A percentile compares a stretch with the other conserved stretches of the same genome.
Conservation (phyloP, 2,113 vertebrate genomes). For the Tricholaema leucomelas region DNA sequence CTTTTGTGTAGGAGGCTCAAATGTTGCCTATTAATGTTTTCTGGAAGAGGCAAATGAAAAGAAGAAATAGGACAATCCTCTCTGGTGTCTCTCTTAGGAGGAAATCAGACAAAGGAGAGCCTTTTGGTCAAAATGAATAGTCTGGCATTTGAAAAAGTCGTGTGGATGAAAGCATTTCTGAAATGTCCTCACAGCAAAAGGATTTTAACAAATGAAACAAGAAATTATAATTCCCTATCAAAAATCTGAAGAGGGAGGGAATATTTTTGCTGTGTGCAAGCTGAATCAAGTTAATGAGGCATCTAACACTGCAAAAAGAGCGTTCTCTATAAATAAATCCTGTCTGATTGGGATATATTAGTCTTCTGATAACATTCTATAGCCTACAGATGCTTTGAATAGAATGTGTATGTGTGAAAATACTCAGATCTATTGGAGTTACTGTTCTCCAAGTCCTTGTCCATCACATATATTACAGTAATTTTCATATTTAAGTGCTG, state of each 20-base stretch:
- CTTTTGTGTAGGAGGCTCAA: slow-evolving; percentile 61
- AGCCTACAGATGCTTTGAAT: slow-evolving; percentile 84
- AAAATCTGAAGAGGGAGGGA: slow-evolving; percentile 85
- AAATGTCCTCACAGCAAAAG: slow-evolving; percentile 74
- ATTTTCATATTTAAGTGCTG: slow-evolving; percentile 67
- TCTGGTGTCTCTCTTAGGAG: slow-evolving; percentile 47
- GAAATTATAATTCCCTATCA: slow-evolving; percentile 84
- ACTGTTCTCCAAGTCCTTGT: slow-evolving; percentile 68
- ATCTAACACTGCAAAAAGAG: slow-evolving; percentile 84
- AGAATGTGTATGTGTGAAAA: slow-evolving; percentile 78
- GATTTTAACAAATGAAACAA: slow-evolving; percentile 81
- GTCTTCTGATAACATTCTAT: slow-evolving; percentile 85
- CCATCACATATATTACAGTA: slow-evolving; percentile 62
- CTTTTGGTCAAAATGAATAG: slow-evolving; percentile 74
- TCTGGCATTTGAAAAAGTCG: slow-evolving; percentile 68
- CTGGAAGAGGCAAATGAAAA: slow-evolving; percentile 52
- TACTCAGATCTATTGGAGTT: slow-evolving; percentile 73
- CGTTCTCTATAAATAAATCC: slow-evolving; percentile 85
- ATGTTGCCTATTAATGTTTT: slow-evolving; percentile 56
- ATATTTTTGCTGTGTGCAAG: slow-evolving; percentile 85
- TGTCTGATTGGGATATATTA: slow-evolving; percentile 86
- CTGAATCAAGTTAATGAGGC: slow-evolving; percentile 88
- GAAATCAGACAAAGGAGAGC: slow-evolving; percentile 63
- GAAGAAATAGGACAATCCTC: slow-evolving; percentile 63
- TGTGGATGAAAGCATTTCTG: slow-evolving; percentile 72